These are phyloP conservation scores for Tragelaphus buxtoni DNA, from an alignment of 2,113 vertebrate species.

Conservation along the genomic window DNA sequence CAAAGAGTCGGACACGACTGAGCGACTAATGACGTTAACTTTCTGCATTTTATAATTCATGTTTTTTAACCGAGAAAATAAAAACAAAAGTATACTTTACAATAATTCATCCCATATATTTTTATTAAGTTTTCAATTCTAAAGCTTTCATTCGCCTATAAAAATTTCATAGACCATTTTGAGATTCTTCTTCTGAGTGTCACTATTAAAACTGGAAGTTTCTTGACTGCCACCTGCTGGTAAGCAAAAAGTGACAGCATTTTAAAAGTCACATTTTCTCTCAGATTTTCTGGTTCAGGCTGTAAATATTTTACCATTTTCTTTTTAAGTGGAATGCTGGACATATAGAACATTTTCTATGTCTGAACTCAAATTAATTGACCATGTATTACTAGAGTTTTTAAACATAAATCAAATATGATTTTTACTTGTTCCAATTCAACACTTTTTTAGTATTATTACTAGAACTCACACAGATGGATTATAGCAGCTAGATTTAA, in stretches of 20 bases:
- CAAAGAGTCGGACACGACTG: neutral
- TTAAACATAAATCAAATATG: neutral
- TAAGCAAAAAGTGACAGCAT: neutral
- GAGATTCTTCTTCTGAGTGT: neutral
- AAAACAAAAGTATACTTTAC: neutral
- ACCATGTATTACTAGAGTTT: neutral
- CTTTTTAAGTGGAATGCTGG: neutral
- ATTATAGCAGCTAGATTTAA: neutral
- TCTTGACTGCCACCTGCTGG: conserved; percentile 63
- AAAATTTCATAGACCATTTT: conserved; percentile 34
- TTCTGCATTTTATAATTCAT: conserved; percentile 8
- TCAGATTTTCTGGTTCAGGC: neutral
- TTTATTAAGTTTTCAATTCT: conserved; percentile 50
- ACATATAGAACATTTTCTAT: neutral
- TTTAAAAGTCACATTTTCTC: conserved; percentile 16
- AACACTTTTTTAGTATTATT: neutral
- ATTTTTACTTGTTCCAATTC: neutral
- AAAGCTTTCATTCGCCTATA: conserved; percentile 25
- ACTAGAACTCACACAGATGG: neutral
- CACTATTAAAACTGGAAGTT: conserved; percentile 38
- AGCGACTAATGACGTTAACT: fast-evolving
- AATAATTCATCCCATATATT: conserved; percentile 2
- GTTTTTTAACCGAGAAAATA: conserved; percentile 26
- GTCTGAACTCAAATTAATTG: neutral
- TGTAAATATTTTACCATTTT: neutral